Conservation (phyloP, 2,113 vertebrate genomes). For the Sturnus vulgaris region DNA sequence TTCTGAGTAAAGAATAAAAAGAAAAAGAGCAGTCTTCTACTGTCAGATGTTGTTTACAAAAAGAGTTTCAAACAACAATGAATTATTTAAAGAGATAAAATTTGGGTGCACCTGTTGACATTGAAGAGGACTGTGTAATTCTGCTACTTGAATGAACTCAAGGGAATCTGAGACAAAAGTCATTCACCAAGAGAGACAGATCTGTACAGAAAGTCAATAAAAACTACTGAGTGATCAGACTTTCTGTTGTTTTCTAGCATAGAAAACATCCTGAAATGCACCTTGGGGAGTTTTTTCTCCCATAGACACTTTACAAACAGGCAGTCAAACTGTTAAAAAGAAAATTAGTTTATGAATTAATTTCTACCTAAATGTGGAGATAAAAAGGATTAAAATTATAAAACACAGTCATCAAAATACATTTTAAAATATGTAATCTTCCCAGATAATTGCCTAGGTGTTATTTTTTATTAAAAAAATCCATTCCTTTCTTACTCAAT, state of each 20-base stretch:
- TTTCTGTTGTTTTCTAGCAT: not conserved
- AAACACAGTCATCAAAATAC: not conserved
- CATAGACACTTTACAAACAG: not conserved
- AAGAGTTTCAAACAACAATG: not conserved
- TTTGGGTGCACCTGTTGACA: not conserved
- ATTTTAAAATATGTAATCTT: not conserved
- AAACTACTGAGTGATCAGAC: not conserved
- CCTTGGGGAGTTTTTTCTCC: not conserved
- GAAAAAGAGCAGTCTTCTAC: not conserved
- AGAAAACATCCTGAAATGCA: not conserved
- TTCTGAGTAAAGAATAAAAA: not conserved
- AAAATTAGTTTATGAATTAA: not conserved
- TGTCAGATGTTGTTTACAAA: not conserved
- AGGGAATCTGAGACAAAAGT: not conserved
- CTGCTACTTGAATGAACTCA: not conserved
- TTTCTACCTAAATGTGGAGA: not conserved
- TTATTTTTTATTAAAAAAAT: not conserved
- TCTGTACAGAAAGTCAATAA: not conserved
- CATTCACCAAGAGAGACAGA: not conserved
- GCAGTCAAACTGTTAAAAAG: not conserved
- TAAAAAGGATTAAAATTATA: not conserved
- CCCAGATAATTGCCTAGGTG: not conserved
- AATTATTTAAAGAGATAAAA: not conserved
- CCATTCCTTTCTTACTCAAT: not conserved
- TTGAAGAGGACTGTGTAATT: not conserved